Evolutionary conservation across 2,888 invertebrate genomes (phyloP).

Genomic region (Eulithis prunata): DNA sequence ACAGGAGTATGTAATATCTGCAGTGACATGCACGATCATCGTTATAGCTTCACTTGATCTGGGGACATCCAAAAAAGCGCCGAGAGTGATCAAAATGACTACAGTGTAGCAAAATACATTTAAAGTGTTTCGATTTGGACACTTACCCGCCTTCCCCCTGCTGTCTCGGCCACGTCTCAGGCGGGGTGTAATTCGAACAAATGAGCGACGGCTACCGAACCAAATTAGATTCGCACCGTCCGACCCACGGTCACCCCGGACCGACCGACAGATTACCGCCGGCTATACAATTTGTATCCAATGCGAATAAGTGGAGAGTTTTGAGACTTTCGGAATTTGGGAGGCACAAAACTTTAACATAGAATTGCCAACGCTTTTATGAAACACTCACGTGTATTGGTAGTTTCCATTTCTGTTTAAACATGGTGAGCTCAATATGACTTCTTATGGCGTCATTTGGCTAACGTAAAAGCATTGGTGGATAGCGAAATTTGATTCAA

Average conservation of each 20-base stretch:
- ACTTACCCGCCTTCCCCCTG: conserved; percentile 25
- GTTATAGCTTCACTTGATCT: neutral
- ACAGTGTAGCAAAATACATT: conserved; percentile 17
- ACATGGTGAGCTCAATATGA: too few relatives aligned
- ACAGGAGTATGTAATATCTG: too few relatives aligned
- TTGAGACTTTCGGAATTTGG: conserved; percentile 18
- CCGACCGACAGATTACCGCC: conserved; percentile 61
- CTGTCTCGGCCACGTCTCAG: conserved; percentile 50
- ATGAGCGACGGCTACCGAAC: conserved; percentile 86
- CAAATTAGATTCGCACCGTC: conserved; percentile 85
- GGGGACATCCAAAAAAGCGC: neutral
- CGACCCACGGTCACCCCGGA: conserved; percentile 49
- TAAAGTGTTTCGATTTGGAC: conserved; percentile 37
- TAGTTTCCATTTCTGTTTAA: too few relatives aligned
- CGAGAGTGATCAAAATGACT: conserved; percentile 6
- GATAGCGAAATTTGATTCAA: too few relatives aligned
- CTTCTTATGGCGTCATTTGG: too few relatives aligned
- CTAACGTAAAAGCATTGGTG: too few relatives aligned
- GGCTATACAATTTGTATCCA: conserved; percentile 59
- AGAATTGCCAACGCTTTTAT: neutral
- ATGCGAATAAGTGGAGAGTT: conserved; percentile 28
- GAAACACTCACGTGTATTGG: neutral
- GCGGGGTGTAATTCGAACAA: conserved; percentile 79
- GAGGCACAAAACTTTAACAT: neutral
- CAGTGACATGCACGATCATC: too few relatives aligned